These are phyloP conservation scores for Temnopleurus reevesii DNA, from an alignment of 53 echinoderm and acorn worm species.

Conservation along the genomic window DNA sequence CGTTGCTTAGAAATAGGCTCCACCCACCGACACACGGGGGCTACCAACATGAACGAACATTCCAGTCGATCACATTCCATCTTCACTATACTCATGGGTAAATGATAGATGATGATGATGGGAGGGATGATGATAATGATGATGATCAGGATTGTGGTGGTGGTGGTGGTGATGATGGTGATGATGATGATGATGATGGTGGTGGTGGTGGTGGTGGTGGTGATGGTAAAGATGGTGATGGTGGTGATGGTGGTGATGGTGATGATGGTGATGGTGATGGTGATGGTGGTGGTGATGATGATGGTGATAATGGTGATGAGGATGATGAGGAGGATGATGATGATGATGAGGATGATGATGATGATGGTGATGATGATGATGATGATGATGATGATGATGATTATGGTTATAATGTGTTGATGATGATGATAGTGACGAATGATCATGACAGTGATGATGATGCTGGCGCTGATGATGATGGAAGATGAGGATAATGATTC, in stretches of 20 bases:
- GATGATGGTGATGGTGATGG: neutral
- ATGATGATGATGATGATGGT: neutral
- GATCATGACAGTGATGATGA: no score
- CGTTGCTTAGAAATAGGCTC: constrained; percentile 88
- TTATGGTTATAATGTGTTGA: no score
- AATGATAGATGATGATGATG: constrained; percentile 39
- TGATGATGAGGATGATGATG: no score
- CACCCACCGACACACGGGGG: constrained; percentile 89
- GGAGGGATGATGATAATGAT: constrained; percentile 1
- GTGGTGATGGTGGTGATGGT: neutral
- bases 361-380: no score
- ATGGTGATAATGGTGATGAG: neutral
- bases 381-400: no score
- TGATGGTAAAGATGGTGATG: no score
- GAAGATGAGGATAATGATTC: no score
- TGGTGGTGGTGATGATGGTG: neutral
- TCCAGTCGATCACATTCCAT: constrained; percentile 97
- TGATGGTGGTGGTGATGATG: neutral
- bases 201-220: no score
- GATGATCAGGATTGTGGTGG: neutral
- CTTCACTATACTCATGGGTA: constrained; percentile 88
- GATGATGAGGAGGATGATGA: no score
- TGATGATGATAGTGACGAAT: no score
- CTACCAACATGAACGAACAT: constrained; percentile 98
- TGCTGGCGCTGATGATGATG: no score